phyloP scores from a whole-genome alignment of 2,888 invertebrate species.

The Merodon equestris region DNA sequence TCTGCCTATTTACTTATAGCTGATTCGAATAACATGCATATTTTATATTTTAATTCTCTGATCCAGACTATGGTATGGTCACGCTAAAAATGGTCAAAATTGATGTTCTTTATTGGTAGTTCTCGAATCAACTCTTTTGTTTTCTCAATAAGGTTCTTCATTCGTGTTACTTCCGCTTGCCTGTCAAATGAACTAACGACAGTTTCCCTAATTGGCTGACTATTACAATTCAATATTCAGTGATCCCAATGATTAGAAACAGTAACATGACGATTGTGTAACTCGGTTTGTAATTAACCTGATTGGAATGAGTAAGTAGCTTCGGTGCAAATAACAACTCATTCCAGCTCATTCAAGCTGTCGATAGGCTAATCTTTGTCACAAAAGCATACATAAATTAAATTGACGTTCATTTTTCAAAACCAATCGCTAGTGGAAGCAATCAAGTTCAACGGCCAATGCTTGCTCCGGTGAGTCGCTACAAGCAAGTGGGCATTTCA shows the following conservation, averaged over 20 bases:
- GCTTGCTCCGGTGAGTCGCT: constrained; percentile 18
- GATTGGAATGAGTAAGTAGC: constrained; percentile 10
- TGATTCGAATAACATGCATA: too few species aligned
- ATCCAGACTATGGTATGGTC: too few species aligned
- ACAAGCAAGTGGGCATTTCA: not conserved
- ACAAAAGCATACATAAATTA: constrained; percentile 51
- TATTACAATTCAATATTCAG: not conserved
- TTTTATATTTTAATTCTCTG: too few species aligned
- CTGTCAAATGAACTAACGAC: not conserved
- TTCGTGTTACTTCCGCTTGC: too few species aligned
- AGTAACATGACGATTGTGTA: constrained; percentile 5
- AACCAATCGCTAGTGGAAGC: too few species aligned
- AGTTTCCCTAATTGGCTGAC: not conserved
- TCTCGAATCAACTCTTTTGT: constrained; percentile 30
- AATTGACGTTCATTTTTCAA: not conserved
- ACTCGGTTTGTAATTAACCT: constrained; percentile 19
- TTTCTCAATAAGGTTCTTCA: not conserved
- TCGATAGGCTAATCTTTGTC: too few species aligned
- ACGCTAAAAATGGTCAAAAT: too few species aligned
- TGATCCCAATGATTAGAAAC: not conserved
- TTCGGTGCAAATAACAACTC: not conserved
- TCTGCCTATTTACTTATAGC: too few species aligned
- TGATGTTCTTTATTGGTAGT: not conserved
- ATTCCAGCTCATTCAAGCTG: too few species aligned
- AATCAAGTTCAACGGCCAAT: constrained; percentile 61